Base-by-base conservation (phyloP, 2,113 vertebrate genomes). In the Sterrhoptilus dennistouni region DNA sequence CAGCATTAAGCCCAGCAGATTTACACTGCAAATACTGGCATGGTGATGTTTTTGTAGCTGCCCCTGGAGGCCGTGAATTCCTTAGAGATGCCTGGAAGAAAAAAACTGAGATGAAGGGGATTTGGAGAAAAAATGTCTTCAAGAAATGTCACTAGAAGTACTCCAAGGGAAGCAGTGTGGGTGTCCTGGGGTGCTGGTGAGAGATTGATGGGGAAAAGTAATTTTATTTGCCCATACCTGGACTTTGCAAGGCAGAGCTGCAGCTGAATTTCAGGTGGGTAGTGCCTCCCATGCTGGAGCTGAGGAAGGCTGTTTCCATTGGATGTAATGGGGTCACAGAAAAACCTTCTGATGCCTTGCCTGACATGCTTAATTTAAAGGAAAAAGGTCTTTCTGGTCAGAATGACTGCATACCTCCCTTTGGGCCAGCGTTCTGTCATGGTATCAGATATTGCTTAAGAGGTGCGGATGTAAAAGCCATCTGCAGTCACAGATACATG, bases 401-500 rank as follows among this genome's bases (percentile, higher is more conserved):
- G 86, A 93, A 95, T 5, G 38, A 75, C 77, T 89, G 69, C 36
- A 23, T 72, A 40, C 14, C 12, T 83, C 64, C 94, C 71, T 28
- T 63, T 74, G 76, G 72, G 36, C 75, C 57, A 40, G 53, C 9
- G 10, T 82, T 80, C 0, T 1, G 65, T 91, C 88, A 45, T 64
- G 95, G 96, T 93, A 96, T 97, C 97, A 71, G 90, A 78, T 97
- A 91, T 88, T 92, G 77, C 91, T 96, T 97, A 96, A 95, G 95
- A 97, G 92, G 50, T 31, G 50, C 0, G 9, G 83, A 40, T 89
- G 54, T 77, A 80, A 93, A 94, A 97, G 91, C 95, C 97, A 97
- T 98, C 96, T 97, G 96, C 90, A 94, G 75, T 76, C 77, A 84
- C 66, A 96, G 95, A 95, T 90, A 75, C 29, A 81, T 85, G 96